Conservation (phyloP, 2,113 vertebrate species). For the Marcusenius ussheri region DNA sequence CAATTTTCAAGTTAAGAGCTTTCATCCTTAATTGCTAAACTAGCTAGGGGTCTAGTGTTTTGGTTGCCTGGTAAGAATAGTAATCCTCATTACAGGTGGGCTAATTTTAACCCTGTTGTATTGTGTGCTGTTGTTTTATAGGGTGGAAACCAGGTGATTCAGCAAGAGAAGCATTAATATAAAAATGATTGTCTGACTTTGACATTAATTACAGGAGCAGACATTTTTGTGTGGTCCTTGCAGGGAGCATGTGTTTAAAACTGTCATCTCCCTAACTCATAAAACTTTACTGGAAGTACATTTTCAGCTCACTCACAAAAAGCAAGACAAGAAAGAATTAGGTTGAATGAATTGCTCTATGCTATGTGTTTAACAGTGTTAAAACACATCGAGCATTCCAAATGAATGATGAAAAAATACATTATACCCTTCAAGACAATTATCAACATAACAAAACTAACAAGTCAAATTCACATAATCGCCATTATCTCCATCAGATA, state of each 20-base stretch:
- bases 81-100: not conserved
- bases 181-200: conserved; percentile 9
- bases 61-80: not conserved
- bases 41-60: not conserved
- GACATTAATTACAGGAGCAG: not conserved
- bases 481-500: not conserved
- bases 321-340: not conserved
- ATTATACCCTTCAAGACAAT: not conserved
- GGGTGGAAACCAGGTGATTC: not conserved
- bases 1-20: not conserved
- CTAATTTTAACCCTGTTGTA: not conserved
- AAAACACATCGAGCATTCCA: not conserved
- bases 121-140: not conserved
- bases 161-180: conserved; percentile 5
- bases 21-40: not conserved
- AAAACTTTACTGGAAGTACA: not conserved
- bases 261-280: not conserved
- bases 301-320: not conserved
- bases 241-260: not conserved
- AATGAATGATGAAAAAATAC: not conserved
- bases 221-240: not conserved
- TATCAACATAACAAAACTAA: not conserved
- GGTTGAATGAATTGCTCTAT: not conserved
- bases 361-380: not conserved
- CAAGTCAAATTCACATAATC: not conserved